phyloP scores from a whole-genome alignment of 2,113 vertebrate species.

The Bubo bubo region DNA sequence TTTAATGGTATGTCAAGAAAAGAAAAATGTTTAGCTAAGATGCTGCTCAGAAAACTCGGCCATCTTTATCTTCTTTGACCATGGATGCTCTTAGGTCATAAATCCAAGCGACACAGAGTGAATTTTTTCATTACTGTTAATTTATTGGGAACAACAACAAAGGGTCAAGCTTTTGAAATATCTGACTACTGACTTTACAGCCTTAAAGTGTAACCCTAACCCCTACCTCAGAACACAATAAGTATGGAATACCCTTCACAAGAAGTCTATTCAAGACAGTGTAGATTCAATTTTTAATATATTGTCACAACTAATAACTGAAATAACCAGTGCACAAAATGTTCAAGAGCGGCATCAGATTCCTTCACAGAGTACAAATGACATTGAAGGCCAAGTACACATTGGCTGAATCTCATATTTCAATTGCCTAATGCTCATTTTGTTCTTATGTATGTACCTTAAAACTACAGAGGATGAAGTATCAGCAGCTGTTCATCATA shows the following conservation, averaged over 20 bases:
- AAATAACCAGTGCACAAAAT: not conserved
- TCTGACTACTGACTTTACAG: not conserved
- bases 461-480: not conserved
- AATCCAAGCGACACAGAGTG: not conserved
- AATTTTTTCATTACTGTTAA: not conserved
- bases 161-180: not conserved
- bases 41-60: not conserved
- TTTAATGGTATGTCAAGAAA: not conserved
- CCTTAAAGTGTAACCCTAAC: not conserved
- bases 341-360: not conserved
- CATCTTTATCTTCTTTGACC: not conserved
- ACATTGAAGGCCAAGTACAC: not conserved
- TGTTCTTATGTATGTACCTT: not conserved
- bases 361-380: not conserved
- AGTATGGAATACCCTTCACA: not conserved
- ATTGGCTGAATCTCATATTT: not conserved
- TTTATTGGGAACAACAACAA: not conserved
- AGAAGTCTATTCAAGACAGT: not conserved
- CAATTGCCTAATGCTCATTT: not conserved
- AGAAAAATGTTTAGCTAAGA: not conserved
- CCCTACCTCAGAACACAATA: not conserved
- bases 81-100: not conserved
- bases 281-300: not conserved
- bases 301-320: not conserved
- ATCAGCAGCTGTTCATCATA: not conserved